Evolutionary conservation across 2,888 invertebrate genomes (phyloP).

Genomic region (Tortricodes alternella): DNA sequence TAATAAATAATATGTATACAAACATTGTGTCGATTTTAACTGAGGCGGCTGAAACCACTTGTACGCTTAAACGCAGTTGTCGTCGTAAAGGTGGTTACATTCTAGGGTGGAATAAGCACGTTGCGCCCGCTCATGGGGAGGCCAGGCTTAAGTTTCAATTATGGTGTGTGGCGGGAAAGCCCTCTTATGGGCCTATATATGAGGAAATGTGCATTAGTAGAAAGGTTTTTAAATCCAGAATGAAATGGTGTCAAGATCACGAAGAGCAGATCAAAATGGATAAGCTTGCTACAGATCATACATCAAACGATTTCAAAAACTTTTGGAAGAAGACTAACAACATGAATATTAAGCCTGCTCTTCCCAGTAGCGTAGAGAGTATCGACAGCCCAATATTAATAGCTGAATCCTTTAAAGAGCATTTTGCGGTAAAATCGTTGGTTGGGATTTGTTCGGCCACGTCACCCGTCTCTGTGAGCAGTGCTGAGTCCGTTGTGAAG

Average conservation of each 20-base stretch:
- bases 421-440: neutral
- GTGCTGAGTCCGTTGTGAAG: neutral
- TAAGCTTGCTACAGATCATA: neutral
- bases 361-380: neutral
- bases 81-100: neutral
- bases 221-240: slow-evolving; percentile 3
- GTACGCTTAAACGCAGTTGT: neutral
- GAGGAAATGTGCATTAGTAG: slow-evolving; percentile 13
- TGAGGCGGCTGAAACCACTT: neutral
- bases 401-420: neutral
- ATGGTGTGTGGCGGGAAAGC: slow-evolving; percentile 9
- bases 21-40: neutral
- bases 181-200: neutral
- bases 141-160: slow-evolving; percentile 1
- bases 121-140: neutral
- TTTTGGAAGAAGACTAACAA: neutral
- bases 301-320: neutral
- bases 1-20: neutral
- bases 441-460: neutral
- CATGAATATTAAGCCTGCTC: neutral
- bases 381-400: neutral
- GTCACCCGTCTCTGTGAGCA: neutral
- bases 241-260: slow-evolving; percentile 18
- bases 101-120: neutral
- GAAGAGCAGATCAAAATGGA: slow-evolving; percentile 19